Base-by-base conservation (phyloP, 2,888 invertebrate genomes). In the Idaea aversata region DNA sequence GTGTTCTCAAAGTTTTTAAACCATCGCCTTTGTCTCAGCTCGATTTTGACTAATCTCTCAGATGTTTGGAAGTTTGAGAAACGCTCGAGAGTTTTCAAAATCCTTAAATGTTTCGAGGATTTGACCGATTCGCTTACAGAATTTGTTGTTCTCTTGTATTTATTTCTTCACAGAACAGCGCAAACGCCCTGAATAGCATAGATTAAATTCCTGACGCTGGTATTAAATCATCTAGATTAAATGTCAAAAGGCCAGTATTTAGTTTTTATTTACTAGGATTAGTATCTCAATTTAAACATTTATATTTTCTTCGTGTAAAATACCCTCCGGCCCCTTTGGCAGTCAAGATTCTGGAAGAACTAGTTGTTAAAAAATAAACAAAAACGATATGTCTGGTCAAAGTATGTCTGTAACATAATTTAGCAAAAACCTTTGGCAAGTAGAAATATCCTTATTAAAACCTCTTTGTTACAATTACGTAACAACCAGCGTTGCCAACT, bases 21-120 rank as follows among this genome's bases (percentile, higher is more conserved):
- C 73, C 71, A 65, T 69, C 62, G 67, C 72, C 71, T 75, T 74
- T 69, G 70, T 69, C 72, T 67, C 67, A 38, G 66, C 71, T 71
- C 70, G 70, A 72, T 69, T 70, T 70, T 72, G 70, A 71, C 71
- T 72, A 75, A 76, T 74, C 75, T 66, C 65, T 67, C 63, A 68
- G 67, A 68, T 67, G 70, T 64, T 35, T 65, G 62, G 67, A 70
- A 68, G 67, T 69, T 70, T 65, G 7, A 47, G 47, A 47, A 67
- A 70, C 67, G 67, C 68, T 70, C 64, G 7, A 47, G 47, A 47
- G 47, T 47, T 47, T 47, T 47, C 13, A 47, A 10, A 47, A 47
- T 47, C 47, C 47, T 47, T 47, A 47, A 47, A 47, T 47, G 47
- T 47, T 13, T 47, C 47, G 47, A 47, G 36, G 47, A 13, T 47